These are phyloP conservation scores for Tenthredo mesomela DNA, from an alignment of 2,888 invertebrate genomes.

Conservation along the genomic window DNA sequence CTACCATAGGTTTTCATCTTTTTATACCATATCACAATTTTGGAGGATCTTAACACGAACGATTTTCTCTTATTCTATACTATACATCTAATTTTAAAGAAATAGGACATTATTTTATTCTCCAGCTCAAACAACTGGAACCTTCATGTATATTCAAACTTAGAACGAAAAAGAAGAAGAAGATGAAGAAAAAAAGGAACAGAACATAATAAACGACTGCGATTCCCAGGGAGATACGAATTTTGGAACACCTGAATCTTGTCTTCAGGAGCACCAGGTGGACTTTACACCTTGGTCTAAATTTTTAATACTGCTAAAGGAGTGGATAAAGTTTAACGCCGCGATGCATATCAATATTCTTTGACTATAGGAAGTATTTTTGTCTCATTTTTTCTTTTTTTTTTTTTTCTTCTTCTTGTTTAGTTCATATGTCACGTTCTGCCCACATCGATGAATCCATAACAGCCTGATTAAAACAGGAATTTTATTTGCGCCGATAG, in stretches of 20 bases:
- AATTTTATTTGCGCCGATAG: constrained; percentile 21
- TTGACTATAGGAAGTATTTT: background rate
- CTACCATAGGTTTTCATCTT: background rate
- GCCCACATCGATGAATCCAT: constrained; percentile 9
- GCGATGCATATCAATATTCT: constrained; percentile 15
- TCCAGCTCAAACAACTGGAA: background rate
- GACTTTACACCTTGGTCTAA: background rate
- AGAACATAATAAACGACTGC: constrained; percentile 16
- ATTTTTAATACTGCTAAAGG: constrained; percentile 18
- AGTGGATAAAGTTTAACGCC: background rate
- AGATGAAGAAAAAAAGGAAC: background rate
- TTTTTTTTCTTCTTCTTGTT: background rate
- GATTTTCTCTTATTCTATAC: background rate
- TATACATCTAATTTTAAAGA: background rate
- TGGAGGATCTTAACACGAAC: background rate
- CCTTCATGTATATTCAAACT: background rate
- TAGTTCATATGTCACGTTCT: background rate
- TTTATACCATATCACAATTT: background rate
- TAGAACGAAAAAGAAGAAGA: background rate
- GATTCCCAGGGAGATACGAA: background rate
- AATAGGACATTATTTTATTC: background rate
- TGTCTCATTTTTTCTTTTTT: background rate
- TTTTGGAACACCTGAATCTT: constrained; percentile 23
- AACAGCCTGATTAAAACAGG: background rate
- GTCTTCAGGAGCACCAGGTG: constrained; percentile 27